Percentiles rank a stretch among this genome's conserved stretches.
Evolutionary conservation across 2,113 vertebrate species (phyloP).

Genomic region (Chaetura pelagica): DNA sequence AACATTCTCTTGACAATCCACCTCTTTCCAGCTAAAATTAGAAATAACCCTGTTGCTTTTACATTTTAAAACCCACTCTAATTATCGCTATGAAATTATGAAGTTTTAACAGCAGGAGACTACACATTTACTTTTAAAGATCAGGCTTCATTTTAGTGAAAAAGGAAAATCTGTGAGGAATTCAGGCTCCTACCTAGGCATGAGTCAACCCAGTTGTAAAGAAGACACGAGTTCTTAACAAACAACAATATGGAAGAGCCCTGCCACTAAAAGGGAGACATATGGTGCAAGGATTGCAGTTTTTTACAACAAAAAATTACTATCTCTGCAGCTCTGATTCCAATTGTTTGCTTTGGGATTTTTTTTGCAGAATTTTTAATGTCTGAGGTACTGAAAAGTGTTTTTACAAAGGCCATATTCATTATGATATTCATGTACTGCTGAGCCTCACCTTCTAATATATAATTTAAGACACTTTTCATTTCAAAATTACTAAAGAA

Average conservation of each 20-base stretch:
- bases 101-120: slow-evolving; percentile 35
- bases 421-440: not conserved
- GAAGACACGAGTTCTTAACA: slow-evolving; percentile 8
- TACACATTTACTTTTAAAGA: slow-evolving; percentile 54
- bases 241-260: not conserved
- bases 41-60: slow-evolving; percentile 7
- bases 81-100: slow-evolving; percentile 53
- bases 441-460: not conserved
- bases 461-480: not conserved
- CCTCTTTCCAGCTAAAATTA: slow-evolving; percentile 25
- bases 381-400: not conserved
- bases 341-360: not conserved
- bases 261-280: not conserved
- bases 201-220: slow-evolving; percentile 15
- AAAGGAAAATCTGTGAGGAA: slow-evolving; percentile 24
- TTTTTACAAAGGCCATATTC: not conserved
- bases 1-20: slow-evolving; percentile 9
- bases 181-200: slow-evolving; percentile 25
- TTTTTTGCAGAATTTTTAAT: not conserved
- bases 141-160: slow-evolving; percentile 10
- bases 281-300: not conserved
- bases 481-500: not conserved
- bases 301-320: not conserved
- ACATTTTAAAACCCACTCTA: slow-evolving; percentile 42
- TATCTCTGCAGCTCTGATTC: not conserved